phyloP scores from a whole-genome alignment of 2,797 vertebrate genomes.

The Acropternis orthonyx region DNA sequence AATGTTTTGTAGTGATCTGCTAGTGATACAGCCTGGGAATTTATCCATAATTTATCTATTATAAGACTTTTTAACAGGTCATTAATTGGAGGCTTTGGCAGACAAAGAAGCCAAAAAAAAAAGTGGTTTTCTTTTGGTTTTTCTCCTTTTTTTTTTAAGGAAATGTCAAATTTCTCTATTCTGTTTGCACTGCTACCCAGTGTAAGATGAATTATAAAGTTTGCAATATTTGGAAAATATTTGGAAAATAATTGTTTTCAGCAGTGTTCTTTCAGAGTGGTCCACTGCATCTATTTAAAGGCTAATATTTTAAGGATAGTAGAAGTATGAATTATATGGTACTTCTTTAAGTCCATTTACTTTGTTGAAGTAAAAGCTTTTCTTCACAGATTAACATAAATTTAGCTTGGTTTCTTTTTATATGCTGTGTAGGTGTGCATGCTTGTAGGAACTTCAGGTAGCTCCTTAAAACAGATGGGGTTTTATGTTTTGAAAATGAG shows the following conservation, averaged over 20 bases:
- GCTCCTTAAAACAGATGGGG: not conserved
- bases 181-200: not conserved
- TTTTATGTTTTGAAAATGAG: not conserved
- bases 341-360: not conserved
- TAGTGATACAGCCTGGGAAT: not conserved
- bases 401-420: not conserved
- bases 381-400: not conserved
- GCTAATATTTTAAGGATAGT: not conserved
- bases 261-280: not conserved
- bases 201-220: not conserved
- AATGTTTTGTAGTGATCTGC: not conserved
- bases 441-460: not conserved
- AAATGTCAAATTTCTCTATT: not conserved
- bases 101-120: not conserved
- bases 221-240: not conserved
- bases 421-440: accelerated
- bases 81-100: not conserved
- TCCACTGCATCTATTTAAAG: not conserved
- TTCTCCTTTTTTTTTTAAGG: not conserved
- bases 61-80: not conserved
- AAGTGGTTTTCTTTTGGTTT: too few relatives aligned
- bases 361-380: not conserved
- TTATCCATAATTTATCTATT: not conserved
- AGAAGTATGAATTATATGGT: not conserved
- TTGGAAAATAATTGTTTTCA: not conserved